Base-by-base conservation (phyloP, 2,797 vertebrate genomes). In the Pempheris klunzingeri region DNA sequence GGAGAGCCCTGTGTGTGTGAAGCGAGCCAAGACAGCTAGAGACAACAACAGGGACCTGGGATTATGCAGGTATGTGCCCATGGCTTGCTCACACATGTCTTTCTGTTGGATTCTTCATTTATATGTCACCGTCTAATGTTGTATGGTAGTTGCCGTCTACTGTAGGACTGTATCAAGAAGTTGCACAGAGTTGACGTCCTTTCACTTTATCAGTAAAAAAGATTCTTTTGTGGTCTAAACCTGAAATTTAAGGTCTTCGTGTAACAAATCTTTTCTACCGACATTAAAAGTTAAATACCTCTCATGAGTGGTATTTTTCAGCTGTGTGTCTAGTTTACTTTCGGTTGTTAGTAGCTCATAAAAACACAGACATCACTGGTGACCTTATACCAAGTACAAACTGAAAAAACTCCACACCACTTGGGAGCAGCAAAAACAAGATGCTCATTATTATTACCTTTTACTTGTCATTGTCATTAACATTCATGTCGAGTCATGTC, bases 31-130 rank as follows among this genome's bases (percentile, higher is more conserved):
- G 92, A 96, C 95, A 0, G 93, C 95, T 26, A 87, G 94, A 95
- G 98, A 99, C 92, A 98, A 99, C 82, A 95, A 96, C 87, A 96
- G 97, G 90, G 98, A 99, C 90, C 90, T 98, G 85, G 94, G 97
- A 85, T 88, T 98, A 61, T 99, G 98, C 97, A 98, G 98, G 98
- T 99, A 87, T 82, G 80, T 47, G 60, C 11, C 6, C 6, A 26
- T 7, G 30, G 43, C 78, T 5, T 78, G 83, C 71, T 76, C 44
- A 5, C 13, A 64, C 87, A 70, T 44, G 81, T 82, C 64, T 47
- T 22, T 41, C 32, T 69, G 13, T 67, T 78, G 26, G 65, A 69
- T 49, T 43, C 39, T 52, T 55, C 28, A 44, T 50, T 60, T 66
- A 24, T 58, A 34, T n/a, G 57, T 41, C 43, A 43, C 24, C n/a